Percentiles rank a stretch among this genome's conserved stretches.
These are phyloP conservation scores for Pristis pectinata DNA, from an alignment of 2,797 vertebrate genomes.

Conservation along the genomic window DNA sequence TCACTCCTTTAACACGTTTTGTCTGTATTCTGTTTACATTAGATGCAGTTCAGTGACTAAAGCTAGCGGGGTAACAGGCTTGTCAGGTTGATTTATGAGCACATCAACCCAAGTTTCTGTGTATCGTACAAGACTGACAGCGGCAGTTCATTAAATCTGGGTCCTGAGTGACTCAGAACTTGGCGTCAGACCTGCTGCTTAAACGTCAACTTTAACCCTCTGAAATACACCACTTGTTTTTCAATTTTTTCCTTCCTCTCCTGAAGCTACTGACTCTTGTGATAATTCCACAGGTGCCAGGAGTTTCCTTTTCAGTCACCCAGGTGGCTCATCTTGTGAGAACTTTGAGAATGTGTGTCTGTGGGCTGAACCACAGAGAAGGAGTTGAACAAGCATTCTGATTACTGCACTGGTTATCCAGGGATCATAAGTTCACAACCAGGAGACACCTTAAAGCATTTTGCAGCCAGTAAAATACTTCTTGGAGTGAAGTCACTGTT, in stretches of 20 bases:
- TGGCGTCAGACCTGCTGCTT: constrained; percentile 54
- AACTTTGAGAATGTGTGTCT: not conserved
- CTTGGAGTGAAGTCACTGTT: not conserved
- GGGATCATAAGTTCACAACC: too few species aligned
- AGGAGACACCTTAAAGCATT: not conserved
- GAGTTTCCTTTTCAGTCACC: constrained; percentile 9
- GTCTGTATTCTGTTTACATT: constrained; percentile 73
- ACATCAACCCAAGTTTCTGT: constrained; percentile 85
- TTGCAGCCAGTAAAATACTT: not conserved
- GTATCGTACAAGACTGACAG: constrained; percentile 80
- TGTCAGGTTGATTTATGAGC: constrained; percentile 96
- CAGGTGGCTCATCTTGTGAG: not conserved
- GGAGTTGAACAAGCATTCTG: not conserved
- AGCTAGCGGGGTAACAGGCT: constrained; percentile 78
- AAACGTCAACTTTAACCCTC: constrained; percentile 53
- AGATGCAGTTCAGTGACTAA: constrained; percentile 81
- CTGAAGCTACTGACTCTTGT: constrained; percentile 32
- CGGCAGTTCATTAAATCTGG: constrained; percentile 84
- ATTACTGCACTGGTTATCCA: not conserved
- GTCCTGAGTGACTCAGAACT: constrained; percentile 66
- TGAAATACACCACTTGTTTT: constrained; percentile 48
- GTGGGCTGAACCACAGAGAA: too few species aligned
- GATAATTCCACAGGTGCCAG: constrained; percentile 9
- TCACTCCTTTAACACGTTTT: constrained; percentile 67
- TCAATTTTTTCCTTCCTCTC: constrained; percentile 3